Percentiles rank a stretch among this genome's conserved stretches.
phyloP scores from a whole-genome alignment of 2,113 vertebrate species.

The Pachycephala philippinensis region DNA sequence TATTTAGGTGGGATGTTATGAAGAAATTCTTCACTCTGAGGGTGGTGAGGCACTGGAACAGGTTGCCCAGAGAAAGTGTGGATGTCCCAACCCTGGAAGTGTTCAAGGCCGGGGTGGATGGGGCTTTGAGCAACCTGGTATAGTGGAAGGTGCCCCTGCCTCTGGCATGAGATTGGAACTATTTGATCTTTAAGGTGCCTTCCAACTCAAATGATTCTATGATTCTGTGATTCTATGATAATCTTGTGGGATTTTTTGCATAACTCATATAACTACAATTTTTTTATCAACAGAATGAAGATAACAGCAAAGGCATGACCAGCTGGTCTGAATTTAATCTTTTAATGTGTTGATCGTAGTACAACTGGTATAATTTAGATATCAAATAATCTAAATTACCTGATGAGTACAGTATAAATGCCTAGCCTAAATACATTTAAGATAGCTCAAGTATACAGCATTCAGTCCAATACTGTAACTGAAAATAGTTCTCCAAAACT shows the following conservation, averaged over 20 bases:
- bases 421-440: not conserved
- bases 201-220: not conserved
- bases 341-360: not conserved
- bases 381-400: not conserved
- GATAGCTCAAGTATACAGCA: not conserved
- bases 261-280: not conserved
- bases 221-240: not conserved
- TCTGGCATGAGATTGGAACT: rapidly evolving
- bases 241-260: rapidly evolving
- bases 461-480: not conserved
- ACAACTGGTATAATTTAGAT: not conserved
- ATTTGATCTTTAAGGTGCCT: not conserved
- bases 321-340: not conserved
- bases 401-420: not conserved
- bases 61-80: not conserved
- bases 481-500: not conserved
- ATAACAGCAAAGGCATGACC: not conserved
- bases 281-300: not conserved
- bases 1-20: not conserved
- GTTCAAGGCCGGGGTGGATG: not conserved
- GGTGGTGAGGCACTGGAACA: not conserved
- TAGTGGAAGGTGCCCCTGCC: not conserved
- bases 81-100: not conserved
- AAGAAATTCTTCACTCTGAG: not conserved
- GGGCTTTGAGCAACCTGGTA: not conserved